Percentiles rank a stretch among this genome's conserved stretches.
These are phyloP conservation scores for Catonia carolina DNA, from an alignment of 2,888 invertebrate species.

Conservation along the genomic window DNA sequence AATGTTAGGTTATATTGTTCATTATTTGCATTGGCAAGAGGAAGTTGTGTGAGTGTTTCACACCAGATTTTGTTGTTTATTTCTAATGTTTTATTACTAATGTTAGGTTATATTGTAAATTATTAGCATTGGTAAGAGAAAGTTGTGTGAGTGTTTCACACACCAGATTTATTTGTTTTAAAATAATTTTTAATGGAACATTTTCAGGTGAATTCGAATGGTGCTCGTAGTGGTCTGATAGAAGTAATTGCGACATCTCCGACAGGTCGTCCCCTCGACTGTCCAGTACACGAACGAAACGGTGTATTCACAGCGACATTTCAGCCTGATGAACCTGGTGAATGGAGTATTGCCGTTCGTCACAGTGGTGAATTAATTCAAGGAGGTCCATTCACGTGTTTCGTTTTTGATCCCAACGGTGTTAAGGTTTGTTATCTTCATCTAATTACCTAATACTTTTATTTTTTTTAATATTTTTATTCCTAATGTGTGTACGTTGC, in stretches of 20 bases:
- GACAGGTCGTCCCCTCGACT: conserved; percentile 70
- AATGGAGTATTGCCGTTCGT: conserved; percentile 93
- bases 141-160: too few species aligned
- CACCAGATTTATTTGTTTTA: too few species aligned
- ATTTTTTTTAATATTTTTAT: neutral
- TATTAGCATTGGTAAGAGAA: too few species aligned
- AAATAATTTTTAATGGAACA: too few species aligned
- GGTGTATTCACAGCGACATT: conserved; percentile 93
- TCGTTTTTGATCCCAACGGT: conserved; percentile 89
- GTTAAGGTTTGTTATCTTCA: conserved; percentile 54
- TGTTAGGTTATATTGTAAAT: too few species aligned
- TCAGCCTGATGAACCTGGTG: conserved; percentile 94
- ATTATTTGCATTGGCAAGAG: too few species aligned
- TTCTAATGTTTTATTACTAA: too few species aligned
- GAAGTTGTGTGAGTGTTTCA: too few species aligned
- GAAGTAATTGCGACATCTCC: conserved; percentile 90
- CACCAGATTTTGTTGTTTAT: too few species aligned
- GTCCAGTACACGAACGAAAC: conserved; percentile 78
- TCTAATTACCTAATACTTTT: neutral
- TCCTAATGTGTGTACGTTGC: too few species aligned
- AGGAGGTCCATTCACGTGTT: conserved; percentile 94
- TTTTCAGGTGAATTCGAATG: conserved; percentile 53
- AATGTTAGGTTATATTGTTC: too few species aligned
- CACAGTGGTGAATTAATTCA: conserved; percentile 93
- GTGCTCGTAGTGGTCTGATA: conserved; percentile 65